Conservation (phyloP, 30 jellyfish, hydroid and myxozoan genomes). For the Sanderia malayensis region DNA sequence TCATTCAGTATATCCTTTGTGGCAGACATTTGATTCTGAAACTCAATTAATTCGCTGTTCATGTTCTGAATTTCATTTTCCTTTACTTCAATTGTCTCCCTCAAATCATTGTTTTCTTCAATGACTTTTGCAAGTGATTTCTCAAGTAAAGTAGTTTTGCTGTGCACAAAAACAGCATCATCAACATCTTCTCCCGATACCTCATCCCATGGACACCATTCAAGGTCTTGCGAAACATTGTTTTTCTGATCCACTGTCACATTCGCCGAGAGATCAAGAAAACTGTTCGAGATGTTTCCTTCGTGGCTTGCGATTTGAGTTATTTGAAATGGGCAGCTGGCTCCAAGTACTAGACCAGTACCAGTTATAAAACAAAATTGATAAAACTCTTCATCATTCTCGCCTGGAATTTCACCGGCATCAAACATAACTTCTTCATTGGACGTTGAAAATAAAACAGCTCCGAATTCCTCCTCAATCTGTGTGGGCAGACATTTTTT, state of each 20-base stretch:
- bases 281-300: conserved; percentile 1
- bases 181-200: conserved; percentile 50
- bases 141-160: conserved; percentile 78
- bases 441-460: not conserved
- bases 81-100: conserved; percentile 15
- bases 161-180: conserved; percentile 74
- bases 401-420: conserved; percentile 32
- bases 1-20: not conserved
- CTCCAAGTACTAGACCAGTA: conserved; percentile 68
- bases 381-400: conserved; percentile 61
- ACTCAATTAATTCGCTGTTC: conserved; percentile 9
- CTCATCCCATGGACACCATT: conserved; percentile 73
- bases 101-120: conserved; percentile 45
- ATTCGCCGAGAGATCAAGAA: not conserved
- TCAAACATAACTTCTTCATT: conserved; percentile 22
- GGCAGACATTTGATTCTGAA: conserved; percentile 8
- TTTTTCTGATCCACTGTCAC: not conserved
- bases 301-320: conserved; percentile 3
- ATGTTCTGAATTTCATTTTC: conserved; percentile 9
- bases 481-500: not conserved
- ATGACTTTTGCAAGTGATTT: conserved; percentile 54
- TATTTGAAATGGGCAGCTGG: conserved; percentile 86
- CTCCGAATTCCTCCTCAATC: conserved; percentile 7
- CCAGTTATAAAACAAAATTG: conserved; percentile 75
- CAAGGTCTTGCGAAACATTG: conserved; percentile 14